Evolutionary conservation across 1,140 invertebrate genomes (phyloP).

Genomic region (Homalodisca vitripennis): DNA sequence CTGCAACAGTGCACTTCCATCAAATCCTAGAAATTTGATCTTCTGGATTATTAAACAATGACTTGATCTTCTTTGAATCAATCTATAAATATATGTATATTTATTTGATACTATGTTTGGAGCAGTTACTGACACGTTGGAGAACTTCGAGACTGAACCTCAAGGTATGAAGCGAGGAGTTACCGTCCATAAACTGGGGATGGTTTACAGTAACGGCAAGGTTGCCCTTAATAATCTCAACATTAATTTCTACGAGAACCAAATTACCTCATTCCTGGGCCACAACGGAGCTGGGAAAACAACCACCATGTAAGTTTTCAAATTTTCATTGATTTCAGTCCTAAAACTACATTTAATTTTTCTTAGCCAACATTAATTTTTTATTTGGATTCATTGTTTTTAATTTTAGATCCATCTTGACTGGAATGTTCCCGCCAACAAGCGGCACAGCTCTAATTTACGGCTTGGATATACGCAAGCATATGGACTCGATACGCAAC

Average conservation of each 20-base stretch:
- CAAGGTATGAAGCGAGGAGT: slow-evolving; percentile 38
- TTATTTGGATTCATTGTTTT: not conserved
- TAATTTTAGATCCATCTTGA: slow-evolving; percentile 36
- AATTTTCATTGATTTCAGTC: slow-evolving; percentile 8
- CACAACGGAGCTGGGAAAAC: slow-evolving; percentile 91
- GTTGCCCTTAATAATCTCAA: slow-evolving; percentile 38
- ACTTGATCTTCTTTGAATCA: too few relatives aligned
- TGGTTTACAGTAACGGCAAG: slow-evolving; percentile 41
- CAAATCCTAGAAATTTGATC: too few relatives aligned
- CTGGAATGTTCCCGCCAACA: slow-evolving; percentile 61
- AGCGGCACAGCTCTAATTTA: slow-evolving; percentile 63
- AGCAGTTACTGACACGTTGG: slow-evolving; percentile 19
- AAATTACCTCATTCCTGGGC: slow-evolving; percentile 83
- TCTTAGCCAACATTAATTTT: too few relatives aligned
- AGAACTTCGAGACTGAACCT: slow-evolving; percentile 41
- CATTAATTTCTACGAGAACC: slow-evolving; percentile 54
- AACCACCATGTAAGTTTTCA: slow-evolving; percentile 65
- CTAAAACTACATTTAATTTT: not conserved
- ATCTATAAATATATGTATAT: too few relatives aligned
- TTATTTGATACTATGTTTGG: too few relatives aligned
- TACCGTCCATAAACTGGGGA: slow-evolving; percentile 40
- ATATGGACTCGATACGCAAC: slow-evolving; percentile 53
- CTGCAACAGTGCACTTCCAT: too few relatives aligned
- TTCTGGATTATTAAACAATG: too few relatives aligned
- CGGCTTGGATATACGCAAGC: slow-evolving; percentile 60